Conservation (phyloP, 2,797 vertebrate species). For the Atherinosoma microstoma region DNA sequence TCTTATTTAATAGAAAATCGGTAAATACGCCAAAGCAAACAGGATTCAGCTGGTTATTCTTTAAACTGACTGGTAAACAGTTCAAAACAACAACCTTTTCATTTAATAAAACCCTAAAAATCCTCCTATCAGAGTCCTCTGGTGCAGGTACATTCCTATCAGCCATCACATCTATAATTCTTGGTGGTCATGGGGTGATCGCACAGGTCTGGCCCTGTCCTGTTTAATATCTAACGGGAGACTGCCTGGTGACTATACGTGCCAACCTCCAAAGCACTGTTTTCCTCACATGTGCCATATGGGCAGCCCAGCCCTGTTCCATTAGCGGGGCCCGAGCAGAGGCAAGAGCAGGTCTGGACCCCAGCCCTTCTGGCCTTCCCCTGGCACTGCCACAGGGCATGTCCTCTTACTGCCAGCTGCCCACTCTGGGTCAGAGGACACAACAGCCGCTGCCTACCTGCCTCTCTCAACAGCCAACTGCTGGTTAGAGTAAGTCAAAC, state of each 20-base stretch:
- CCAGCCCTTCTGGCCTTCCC: conserved; percentile 79
- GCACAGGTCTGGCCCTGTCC: conserved; percentile 76
- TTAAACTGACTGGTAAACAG: too few relatives aligned
- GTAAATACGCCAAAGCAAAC: too few relatives aligned
- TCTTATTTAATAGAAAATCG: not conserved
- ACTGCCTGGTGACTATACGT: conserved; percentile 73
- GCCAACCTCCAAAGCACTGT: conserved; percentile 78
- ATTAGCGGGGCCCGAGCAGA: conserved; percentile 90
- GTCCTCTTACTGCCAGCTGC: conserved; percentile 86
- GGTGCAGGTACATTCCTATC: conserved; percentile 61
- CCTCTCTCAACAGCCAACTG: conserved; percentile 53
- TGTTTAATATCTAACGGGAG: conserved; percentile 82
- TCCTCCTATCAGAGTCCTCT: not conserved
- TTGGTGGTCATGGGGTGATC: conserved; percentile 57
- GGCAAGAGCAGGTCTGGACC: conserved; percentile 71
- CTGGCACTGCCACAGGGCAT: conserved; percentile 86
- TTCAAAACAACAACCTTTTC: not conserved
- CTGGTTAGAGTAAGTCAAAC: conserved; percentile 30
- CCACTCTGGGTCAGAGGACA: conserved; percentile 71
- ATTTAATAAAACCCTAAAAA: not conserved
- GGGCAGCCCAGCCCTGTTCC: conserved; percentile 92
- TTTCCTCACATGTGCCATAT: conserved; percentile 89
- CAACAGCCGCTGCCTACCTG: conserved; percentile 71
- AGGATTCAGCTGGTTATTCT: too few relatives aligned
- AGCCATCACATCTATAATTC: conserved; percentile 74